Conservation (phyloP, 2,888 invertebrate genomes). For the Junonia oenone region DNA sequence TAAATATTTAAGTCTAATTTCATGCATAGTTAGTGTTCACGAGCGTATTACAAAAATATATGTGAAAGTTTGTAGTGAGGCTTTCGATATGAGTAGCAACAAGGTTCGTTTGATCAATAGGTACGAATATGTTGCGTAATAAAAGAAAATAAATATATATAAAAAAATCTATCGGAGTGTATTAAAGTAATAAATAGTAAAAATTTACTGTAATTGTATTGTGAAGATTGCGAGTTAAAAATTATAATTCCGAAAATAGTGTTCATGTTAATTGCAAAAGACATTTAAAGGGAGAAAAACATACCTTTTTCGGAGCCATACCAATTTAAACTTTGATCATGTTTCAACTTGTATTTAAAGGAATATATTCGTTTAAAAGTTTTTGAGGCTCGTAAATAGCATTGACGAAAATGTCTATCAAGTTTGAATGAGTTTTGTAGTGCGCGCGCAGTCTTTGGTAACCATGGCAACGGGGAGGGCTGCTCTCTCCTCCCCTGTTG, state of each 20-base stretch:
- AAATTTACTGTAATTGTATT: background rate
- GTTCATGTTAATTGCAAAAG: background rate
- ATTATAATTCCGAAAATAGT: background rate
- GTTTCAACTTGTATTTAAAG: constrained; percentile 2
- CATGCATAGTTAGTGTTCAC: background rate
- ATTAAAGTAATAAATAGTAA: background rate
- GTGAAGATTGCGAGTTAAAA: background rate
- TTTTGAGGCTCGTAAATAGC: constrained; percentile 53
- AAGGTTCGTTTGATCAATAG: constrained; percentile 20
- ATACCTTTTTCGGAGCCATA: constrained; percentile 72
- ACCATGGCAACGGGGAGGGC: constrained; percentile 49
- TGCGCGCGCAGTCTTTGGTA: constrained; percentile 67
- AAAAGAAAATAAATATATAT: background rate
- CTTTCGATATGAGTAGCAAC: constrained; percentile 10
- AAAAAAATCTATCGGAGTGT: constrained; percentile 9
- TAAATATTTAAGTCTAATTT: background rate
- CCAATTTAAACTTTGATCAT: constrained; percentile 16
- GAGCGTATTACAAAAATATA: constrained; percentile 1
- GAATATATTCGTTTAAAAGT: constrained; percentile 36
- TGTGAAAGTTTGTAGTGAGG: constrained; percentile 4
- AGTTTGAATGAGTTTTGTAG: constrained; percentile 20
- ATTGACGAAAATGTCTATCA: constrained; percentile 39
- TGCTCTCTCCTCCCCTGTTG: constrained; percentile 27
- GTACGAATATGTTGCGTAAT: constrained; percentile 1
- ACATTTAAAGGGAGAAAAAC: constrained; percentile 22